Base-by-base conservation (phyloP, 2,888 invertebrate genomes). In the Drosophila pseudotalamancana region DNA sequence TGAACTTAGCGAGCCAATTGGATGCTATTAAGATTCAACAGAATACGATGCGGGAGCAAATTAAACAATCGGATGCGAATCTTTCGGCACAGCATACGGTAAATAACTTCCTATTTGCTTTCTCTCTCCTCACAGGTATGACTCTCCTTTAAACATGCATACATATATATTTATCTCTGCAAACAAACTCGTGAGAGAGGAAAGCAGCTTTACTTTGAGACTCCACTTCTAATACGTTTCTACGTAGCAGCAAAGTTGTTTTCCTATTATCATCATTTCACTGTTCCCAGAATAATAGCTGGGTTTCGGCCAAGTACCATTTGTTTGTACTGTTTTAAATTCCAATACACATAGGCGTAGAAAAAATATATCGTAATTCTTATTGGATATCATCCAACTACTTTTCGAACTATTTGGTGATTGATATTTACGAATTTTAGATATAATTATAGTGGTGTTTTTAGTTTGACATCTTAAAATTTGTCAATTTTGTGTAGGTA, bases 1-100 rank as follows among this genome's bases (percentile, higher is more conserved):
- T 88, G 27, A 90, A 77, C 37, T 81, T 89, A 61, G 81, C 87
- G 60, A 69, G 91, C 70, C 93, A 93, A 89, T 93, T 93, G 90
- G 95, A 93, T 89, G 93, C 92, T 88, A 90, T 96, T 88, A 93
- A 94, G 87, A 93, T 94, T 75, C 97, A 98, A 92, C 96, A 97
- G 91, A 94, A 94, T 89, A 93, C 95, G 73, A 92, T 98, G 72
- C 95, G 96, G 90, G 97, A 98, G 89, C 98, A 99, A 93, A 97
- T 99, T 71, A 94, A 95, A 81, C 98, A 99, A 91, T 98, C 98
- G 88, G 99, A 99, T 91, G 96, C 95, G 89, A 99, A 99, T 93
- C 93, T 99, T 72, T 95, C 96, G 83, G 99, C 98, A 53, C 99
- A 99, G 90, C 97, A 98, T 91, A 95, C 97, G 89, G 97, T 97